These are phyloP conservation scores for Magallana ariakensis DNA, from an alignment of 1,140 invertebrate genomes.

Conservation along the genomic window DNA sequence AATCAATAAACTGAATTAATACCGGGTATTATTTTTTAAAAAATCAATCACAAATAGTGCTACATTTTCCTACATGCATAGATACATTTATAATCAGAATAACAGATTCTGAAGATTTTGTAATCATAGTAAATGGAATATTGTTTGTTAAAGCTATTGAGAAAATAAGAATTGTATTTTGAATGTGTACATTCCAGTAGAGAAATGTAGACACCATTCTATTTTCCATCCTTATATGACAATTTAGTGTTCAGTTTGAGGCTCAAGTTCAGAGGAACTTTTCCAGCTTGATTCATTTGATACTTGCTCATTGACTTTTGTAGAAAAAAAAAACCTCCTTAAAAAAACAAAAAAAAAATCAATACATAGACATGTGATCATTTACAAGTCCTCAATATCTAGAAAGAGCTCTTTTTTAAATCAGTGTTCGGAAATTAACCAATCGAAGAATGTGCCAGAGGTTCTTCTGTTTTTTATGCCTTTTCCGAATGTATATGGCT, in stretches of 20 bases:
- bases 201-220: slow-evolving; percentile 10
- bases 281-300: not conserved
- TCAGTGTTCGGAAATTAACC: not conserved
- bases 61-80: not conserved
- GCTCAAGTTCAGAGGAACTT: slow-evolving; percentile 10
- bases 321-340: not conserved
- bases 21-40: too few species aligned
- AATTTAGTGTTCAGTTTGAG: slow-evolving; percentile 26
- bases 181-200: slow-evolving; percentile 19
- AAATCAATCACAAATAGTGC: not conserved
- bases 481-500: not conserved
- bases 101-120: not conserved
- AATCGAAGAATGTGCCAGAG: not conserved
- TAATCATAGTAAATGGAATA: not conserved
- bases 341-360: slow-evolving; percentile 4
- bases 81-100: not conserved
- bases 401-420: not conserved
- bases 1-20: too few species aligned
- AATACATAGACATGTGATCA: not conserved
- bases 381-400: not conserved
- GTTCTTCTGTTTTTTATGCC: too few species aligned
- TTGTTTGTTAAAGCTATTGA: not conserved
- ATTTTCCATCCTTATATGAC: slow-evolving; percentile 15
- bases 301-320: not conserved
- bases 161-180: not conserved